Evolutionary conservation across 1,140 invertebrate genomes (phyloP), one percentile per base, ranked within the genome.

Genomic region (Zophobas morio): DNA sequence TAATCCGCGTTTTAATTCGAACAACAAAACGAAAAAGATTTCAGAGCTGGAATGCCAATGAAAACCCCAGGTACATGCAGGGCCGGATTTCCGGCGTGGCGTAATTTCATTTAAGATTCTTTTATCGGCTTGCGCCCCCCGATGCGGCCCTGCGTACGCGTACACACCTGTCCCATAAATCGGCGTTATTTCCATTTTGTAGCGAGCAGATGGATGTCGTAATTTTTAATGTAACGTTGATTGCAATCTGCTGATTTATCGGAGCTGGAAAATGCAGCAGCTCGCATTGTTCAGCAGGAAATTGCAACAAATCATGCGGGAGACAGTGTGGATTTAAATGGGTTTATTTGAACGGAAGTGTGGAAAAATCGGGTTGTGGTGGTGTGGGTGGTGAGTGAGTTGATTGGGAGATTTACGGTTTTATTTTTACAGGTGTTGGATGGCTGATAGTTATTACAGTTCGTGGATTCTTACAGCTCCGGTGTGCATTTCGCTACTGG

Each of bases 341-440:
- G n/a, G 2, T 6, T 20, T 20, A 51, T 51, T 51, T 51, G 2
- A 20, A n/a, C n/a, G 49, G 0, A 46, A 46, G 6, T 4, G 42
- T 8, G 42, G 3, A 20, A 20, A 20, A 20, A 20, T 46, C 42
- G 42, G 3, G 42, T 46, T 46, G 3, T 46, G 42, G 3, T 46
- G 42, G 3, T 46, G 6, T 2, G n/a, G 6, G 49, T 51, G 49
- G 20, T 20, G 20, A 20, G 20, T 20, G 20, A 20, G 20, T 20
- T 20, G 20, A 20, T 20, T 20, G 20, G 20, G 20, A 20, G 20
- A 20, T 20, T 20, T 20, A 20, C 20, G n/a, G n/a, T 82, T 70
- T 75, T 20, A 20, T 77, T 80, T 53, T 88, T 85, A 49, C 85
- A 96, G 95, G 66, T 96, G 95, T 84, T 96, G 95, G 95, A 92